phyloP scores from a whole-genome alignment of 2,888 invertebrate species.

The Cotesia congregata region DNA sequence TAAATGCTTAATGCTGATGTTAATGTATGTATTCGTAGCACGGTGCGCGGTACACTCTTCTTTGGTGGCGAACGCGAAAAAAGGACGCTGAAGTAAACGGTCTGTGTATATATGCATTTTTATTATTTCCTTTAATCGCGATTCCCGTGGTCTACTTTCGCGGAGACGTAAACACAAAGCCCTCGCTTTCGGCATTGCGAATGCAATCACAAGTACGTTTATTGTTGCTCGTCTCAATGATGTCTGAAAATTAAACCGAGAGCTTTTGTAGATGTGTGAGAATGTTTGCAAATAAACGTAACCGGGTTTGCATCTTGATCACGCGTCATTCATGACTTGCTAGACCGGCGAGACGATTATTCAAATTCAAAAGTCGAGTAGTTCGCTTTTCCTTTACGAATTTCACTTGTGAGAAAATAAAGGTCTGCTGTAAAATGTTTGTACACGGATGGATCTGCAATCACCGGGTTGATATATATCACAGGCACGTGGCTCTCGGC shows the following conservation, averaged over 20 bases:
- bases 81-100: slow-evolving; percentile 11
- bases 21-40: background rate
- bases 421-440: slow-evolving; percentile 33
- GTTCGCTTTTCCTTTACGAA: background rate
- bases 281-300: background rate
- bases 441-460: too few relatives aligned
- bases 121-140: background rate
- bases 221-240: background rate
- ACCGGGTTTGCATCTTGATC: slow-evolving; percentile 29
- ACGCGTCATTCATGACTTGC: slow-evolving; percentile 14
- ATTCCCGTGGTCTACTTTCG: slow-evolving; percentile 24
- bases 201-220: slow-evolving; percentile 10
- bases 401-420: slow-evolving; percentile 16
- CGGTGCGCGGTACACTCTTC: background rate
- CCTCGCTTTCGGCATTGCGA: background rate
- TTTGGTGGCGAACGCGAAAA: slow-evolving; percentile 15
- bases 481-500: slow-evolving; percentile 27
- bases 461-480: background rate
- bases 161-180: background rate
- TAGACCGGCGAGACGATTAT: background rate
- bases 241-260: too few relatives aligned
- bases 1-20: background rate
- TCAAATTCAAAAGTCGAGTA: background rate
- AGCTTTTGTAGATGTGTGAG: too few relatives aligned
- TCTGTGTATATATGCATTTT: slow-evolving; percentile 13